Evolutionary conservation across 2,797 vertebrate species (phyloP).

Genomic region (Myotis findleyi): DNA sequence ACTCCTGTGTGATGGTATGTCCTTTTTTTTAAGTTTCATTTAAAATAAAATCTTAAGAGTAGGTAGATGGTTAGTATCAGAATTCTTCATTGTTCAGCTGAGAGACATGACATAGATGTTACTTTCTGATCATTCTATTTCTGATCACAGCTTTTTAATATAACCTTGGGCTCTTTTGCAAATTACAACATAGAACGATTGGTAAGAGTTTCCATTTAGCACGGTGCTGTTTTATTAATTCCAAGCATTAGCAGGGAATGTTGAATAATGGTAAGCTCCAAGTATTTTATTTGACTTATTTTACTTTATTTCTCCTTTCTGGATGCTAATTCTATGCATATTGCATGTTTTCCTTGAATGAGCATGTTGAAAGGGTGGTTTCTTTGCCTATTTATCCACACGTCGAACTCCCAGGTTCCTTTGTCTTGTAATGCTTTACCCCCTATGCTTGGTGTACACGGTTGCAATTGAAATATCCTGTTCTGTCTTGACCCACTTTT

Average conservation of each 20-base stretch:
- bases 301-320: background rate
- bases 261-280: background rate
- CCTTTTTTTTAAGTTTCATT: slow-evolving; percentile 63
- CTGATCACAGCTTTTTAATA: slow-evolving; percentile 58
- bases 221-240: slow-evolving; percentile 5
- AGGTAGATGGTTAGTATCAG: slow-evolving; percentile 74
- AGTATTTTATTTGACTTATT: background rate
- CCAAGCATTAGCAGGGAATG: background rate
- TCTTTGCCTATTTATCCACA: background rate
- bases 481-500: slow-evolving; percentile 6
- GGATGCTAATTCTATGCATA: background rate
- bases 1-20: slow-evolving; percentile 69
- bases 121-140: slow-evolving; percentile 58
- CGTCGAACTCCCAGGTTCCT: background rate
- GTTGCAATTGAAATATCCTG: slow-evolving; percentile 8
- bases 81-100: slow-evolving; percentile 76
- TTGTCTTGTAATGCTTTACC: background rate
- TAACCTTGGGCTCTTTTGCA: slow-evolving; percentile 34
- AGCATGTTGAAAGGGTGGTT: background rate
- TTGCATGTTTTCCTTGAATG: background rate
- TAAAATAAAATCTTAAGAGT: slow-evolving; percentile 37
- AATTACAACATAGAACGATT: background rate
- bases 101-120: slow-evolving; percentile 61
- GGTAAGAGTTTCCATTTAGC: slow-evolving; percentile 47
- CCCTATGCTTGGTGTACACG: background rate